A percentile compares a stretch with the other conserved stretches of the same genome.
These are phyloP conservation scores for Physella acuta DNA, from an alignment of 1,140 invertebrate genomes.

Conservation along the genomic window DNA sequence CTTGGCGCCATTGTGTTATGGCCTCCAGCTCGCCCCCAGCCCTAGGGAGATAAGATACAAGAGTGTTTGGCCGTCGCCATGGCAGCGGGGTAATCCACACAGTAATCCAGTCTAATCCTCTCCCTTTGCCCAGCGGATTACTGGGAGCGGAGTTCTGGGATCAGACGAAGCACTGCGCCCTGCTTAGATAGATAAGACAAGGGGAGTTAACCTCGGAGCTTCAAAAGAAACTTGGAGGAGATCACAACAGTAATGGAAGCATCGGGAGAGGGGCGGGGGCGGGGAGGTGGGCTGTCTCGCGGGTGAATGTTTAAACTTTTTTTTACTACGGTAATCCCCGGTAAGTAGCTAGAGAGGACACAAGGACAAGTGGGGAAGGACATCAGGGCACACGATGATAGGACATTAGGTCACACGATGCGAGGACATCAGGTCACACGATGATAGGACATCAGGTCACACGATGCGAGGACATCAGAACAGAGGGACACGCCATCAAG, in stretches of 20 bases:
- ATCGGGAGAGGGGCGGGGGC: background rate
- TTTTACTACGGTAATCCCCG: too few relatives aligned
- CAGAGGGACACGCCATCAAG: too few relatives aligned
- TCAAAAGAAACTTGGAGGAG: background rate
- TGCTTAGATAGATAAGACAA: background rate
- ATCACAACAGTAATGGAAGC: too few relatives aligned
- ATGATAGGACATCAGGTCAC: too few relatives aligned
- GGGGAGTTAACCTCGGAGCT: background rate
- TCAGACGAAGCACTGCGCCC: background rate
- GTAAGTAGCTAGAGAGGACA: too few relatives aligned
- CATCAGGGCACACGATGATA: too few relatives aligned
- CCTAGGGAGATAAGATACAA: background rate
- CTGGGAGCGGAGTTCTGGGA: background rate
- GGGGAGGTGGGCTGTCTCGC: background rate
- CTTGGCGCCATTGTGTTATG: too few relatives aligned
- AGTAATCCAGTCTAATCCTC: constrained; percentile 5
- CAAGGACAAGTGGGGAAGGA: too few relatives aligned
- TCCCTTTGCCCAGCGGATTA: constrained; percentile 12
- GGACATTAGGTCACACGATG: too few relatives aligned
- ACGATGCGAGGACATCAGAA: too few relatives aligned
- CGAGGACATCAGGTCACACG: too few relatives aligned
- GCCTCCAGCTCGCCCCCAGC: too few relatives aligned
- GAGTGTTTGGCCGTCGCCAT: background rate
- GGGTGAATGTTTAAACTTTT: background rate
- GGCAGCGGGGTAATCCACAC: constrained; percentile 13